Percentiles rank a stretch among this genome's conserved stretches.
phyloP scores from a whole-genome alignment of 1,140 invertebrate species.

The Vanessa atalanta region DNA sequence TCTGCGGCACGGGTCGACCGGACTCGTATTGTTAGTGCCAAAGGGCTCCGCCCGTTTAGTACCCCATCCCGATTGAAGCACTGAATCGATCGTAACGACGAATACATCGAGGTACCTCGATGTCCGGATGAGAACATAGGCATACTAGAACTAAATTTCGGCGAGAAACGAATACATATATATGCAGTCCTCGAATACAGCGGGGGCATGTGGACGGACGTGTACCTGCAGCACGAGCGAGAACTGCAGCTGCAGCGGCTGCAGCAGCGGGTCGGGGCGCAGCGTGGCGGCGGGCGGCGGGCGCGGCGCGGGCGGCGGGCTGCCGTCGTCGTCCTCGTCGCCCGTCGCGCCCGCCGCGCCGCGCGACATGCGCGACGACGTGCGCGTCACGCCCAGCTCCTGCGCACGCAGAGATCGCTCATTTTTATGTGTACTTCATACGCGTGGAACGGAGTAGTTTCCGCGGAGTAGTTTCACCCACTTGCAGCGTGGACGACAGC shows the following conservation, averaged over 20 bases:
- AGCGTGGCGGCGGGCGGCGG: conserved; percentile 37
- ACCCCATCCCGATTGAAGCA: no score
- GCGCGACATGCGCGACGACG: conserved; percentile 86
- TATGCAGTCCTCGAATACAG: no score
- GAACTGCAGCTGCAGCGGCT: conserved; percentile 93
- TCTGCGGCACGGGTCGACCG: conserved; percentile 75
- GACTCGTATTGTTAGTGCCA: no score
- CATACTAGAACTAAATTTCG: no score
- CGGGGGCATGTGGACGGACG: neutral
- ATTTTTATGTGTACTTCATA: neutral
- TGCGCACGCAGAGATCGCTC: conserved; percentile 13
- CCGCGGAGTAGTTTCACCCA: conserved; percentile 7
- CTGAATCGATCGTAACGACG: neutral
- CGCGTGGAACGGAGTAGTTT: no score
- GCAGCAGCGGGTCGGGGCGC: conserved; percentile 78
- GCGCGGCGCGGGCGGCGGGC: conserved; percentile 45
- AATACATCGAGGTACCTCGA: no score
- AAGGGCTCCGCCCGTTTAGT: no score
- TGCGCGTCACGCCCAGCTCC: conserved; percentile 84
- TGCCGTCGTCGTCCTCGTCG: conserved; percentile 43
- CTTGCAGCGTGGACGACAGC: conserved; percentile 90
- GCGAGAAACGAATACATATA: no score
- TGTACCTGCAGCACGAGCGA: conserved; percentile 87
- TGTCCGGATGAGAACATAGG: no score
- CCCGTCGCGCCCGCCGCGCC: conserved; percentile 32